phyloP scores from a whole-genome alignment of 2,797 vertebrate species.

The Denticeps clupeoides region DNA sequence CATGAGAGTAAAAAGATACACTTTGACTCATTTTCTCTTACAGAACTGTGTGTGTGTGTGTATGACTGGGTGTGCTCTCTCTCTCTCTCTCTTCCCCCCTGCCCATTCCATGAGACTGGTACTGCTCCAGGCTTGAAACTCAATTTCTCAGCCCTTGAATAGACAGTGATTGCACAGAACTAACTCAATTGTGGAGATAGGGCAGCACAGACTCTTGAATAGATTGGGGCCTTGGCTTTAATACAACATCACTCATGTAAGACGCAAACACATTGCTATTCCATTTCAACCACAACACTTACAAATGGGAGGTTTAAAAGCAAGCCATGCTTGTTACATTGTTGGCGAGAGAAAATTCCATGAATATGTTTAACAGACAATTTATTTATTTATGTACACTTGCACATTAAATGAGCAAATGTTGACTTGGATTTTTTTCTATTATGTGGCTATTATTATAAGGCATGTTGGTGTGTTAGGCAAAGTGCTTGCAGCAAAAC shows the following conservation, averaged over 20 bases:
- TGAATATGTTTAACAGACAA: slow-evolving; percentile 37
- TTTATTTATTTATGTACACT: slow-evolving; percentile 34
- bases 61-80: slow-evolving; percentile 13
- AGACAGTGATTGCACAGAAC: slow-evolving; percentile 59
- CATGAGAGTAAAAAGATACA: slow-evolving; percentile 38
- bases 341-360: slow-evolving; percentile 26
- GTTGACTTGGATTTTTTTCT: slow-evolving; percentile 20
- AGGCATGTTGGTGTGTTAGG: slow-evolving; percentile 4
- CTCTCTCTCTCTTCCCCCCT: slow-evolving; percentile 26
- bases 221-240: slow-evolving; percentile 63
- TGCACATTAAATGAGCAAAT: slow-evolving; percentile 23
- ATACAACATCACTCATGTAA: slow-evolving; percentile 54
- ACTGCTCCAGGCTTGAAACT: slow-evolving; percentile 63
- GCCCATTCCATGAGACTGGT: slow-evolving; percentile 44
- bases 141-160: slow-evolving; percentile 68
- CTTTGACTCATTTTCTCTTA: slow-evolving; percentile 35
- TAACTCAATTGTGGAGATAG: slow-evolving; percentile 65
- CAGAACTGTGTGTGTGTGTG: slow-evolving; percentile 21
- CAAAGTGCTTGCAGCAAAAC: slow-evolving; percentile 16
- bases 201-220: slow-evolving; percentile 59
- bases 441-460: slow-evolving; percentile 18
- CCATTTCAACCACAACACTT: slow-evolving; percentile 50
- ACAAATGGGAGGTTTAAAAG: slow-evolving; percentile 44
- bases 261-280: slow-evolving; percentile 49
- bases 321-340: slow-evolving; percentile 35